Evolutionary conservation across 2,888 invertebrate genomes (phyloP), one percentile per base, ranked within the genome.

Genomic region (Disparrhopalites patrizii): DNA sequence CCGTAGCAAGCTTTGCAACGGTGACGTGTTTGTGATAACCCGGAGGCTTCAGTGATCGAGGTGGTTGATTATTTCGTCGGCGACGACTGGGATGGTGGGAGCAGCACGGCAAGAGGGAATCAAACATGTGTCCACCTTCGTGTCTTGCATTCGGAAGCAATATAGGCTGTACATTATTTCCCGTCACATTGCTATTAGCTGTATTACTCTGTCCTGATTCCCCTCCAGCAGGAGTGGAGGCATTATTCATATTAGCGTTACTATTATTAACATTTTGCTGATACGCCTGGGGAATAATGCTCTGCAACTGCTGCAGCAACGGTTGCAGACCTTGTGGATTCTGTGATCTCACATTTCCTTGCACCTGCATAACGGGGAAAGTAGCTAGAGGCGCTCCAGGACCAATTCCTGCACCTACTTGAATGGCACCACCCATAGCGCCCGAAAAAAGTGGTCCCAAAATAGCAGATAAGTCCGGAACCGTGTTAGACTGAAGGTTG

Each of bases 21-120:
- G 36, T 10, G 36, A 10, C 13, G 13, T 36, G 13, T 10, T 36
- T 13, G 13, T 36, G 36, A 36, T n/a, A n/a, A n/a, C n/a, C n/a
- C n/a, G n/a, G n/a, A n/a, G n/a, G n/a, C n/a, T n/a, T n/a, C n/a
- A n/a, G n/a, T n/a, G n/a, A n/a, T n/a, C n/a, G n/a, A n/a, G n/a
- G n/a, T n/a, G 36, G 13, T 7, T 2, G 30, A 5, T n/a, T 8
- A 52, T 28, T 52, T n/a, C 30, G 30, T n/a, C 13, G 18, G 2
- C 18, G 2, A 7, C 50, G 27, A 31, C 25, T 33, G n/a, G 50
- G 7, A 47, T 74, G 73, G 64, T 74, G 69, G 18, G 72, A 70
- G 61, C 70, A 68, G 65, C 73, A 74, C 38, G 68, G 62, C 36
- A 72, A 40, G 10, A 74, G 58, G 13, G 66, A 51, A 62, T 74